These are phyloP conservation scores for Catalaphyllia jardinei DNA, from an alignment of 64 coral and sea anemone genomes.

Conservation along the genomic window DNA sequence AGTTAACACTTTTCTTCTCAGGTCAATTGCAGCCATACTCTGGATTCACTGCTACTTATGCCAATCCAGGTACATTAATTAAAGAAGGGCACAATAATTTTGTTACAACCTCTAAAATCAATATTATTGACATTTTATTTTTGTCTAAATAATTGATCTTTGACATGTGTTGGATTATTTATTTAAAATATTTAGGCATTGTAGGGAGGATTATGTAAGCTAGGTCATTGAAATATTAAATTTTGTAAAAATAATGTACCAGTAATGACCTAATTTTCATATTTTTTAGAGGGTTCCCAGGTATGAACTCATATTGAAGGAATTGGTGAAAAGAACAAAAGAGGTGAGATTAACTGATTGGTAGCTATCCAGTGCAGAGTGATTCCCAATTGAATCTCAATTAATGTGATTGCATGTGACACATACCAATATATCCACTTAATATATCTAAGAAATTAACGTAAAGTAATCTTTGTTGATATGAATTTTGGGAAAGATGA, in stretches of 20 bases:
- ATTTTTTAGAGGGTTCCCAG: slow-evolving; percentile 87
- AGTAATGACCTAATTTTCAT: not conserved
- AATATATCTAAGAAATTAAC: too few relatives aligned
- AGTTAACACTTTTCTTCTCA: slow-evolving; percentile 17
- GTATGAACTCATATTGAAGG: slow-evolving; percentile 94
- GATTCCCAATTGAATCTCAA: not conserved
- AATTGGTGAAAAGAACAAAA: slow-evolving; percentile 93
- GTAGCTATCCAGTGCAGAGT: not conserved
- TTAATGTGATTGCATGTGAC: too few relatives aligned
- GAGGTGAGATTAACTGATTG: slow-evolving; percentile 25
- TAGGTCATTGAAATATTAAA: too few relatives aligned
- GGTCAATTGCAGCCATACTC: slow-evolving; percentile 85
- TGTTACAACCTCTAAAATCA: too few relatives aligned
- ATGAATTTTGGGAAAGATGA: too few relatives aligned
- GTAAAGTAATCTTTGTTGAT: too few relatives aligned
- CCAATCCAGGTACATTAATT: slow-evolving; percentile 70
- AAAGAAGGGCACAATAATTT: too few relatives aligned
- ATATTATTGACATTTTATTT: not conserved
- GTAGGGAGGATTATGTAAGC: too few relatives aligned
- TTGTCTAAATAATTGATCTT: not conserved
- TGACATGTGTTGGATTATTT: too few relatives aligned
- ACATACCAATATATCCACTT: too few relatives aligned
- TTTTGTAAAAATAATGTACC: too few relatives aligned
- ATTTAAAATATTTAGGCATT: too few relatives aligned
- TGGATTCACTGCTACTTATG: slow-evolving; percentile 91